phyloP scores from a whole-genome alignment of 2,113 vertebrate species.

The Apeltes quadracus region DNA sequence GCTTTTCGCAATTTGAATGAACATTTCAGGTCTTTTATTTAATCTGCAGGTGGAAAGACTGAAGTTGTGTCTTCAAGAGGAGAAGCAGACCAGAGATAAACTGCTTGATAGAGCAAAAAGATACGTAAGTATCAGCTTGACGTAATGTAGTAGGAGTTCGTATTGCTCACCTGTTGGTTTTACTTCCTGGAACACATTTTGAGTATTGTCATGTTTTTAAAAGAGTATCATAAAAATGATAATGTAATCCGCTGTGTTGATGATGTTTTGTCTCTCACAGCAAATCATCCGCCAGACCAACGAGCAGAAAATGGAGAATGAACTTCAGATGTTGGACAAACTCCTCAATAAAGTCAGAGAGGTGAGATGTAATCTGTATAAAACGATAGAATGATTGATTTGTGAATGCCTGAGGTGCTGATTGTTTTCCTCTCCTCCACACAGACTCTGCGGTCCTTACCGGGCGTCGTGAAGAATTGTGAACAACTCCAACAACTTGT shows the following conservation, averaged over 20 bases:
- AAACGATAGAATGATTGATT: not conserved
- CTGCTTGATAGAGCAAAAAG: conserved; percentile 80
- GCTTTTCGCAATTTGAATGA: not conserved
- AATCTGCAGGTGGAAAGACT: conserved; percentile 75
- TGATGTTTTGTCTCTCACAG: conserved; percentile 64
- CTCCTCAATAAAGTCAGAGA: conserved; percentile 83
- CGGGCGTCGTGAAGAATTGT: conserved; percentile 67
- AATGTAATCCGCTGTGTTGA: not conserved
- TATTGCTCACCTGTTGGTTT: not conserved
- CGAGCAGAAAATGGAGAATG: conserved; percentile 82
- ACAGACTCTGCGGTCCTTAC: conserved; percentile 77
- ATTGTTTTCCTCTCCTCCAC: not conserved
- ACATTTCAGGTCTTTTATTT: not conserved
- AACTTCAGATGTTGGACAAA: conserved; percentile 84
- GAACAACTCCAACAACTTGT: conserved; percentile 72
- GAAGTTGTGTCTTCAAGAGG: conserved; percentile 69
- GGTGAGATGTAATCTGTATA: conserved; percentile 78
- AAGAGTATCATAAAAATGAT: not conserved
- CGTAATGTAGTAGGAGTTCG: not conserved
- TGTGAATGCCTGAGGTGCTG: not conserved
- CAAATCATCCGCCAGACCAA: conserved; percentile 84
- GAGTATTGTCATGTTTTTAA: not conserved
- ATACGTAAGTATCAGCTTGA: conserved; percentile 67
- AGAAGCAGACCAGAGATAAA: conserved; percentile 67
- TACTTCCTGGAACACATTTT: not conserved